These are phyloP conservation scores for Yponomeuta plumbellus DNA, from an alignment of 2,888 invertebrate genomes.

Conservation along the genomic window DNA sequence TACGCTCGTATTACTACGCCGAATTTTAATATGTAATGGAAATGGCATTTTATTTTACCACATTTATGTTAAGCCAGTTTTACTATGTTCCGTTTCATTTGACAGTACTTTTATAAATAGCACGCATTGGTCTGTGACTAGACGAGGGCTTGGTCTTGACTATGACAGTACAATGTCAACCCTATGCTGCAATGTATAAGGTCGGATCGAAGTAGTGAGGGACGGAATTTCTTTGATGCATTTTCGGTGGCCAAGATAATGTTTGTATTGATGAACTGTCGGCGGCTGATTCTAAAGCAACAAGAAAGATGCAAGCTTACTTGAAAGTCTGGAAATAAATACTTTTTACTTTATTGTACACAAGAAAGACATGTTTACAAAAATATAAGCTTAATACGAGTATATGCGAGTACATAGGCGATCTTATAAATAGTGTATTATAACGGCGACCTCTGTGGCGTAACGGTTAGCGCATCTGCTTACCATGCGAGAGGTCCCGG, in stretches of 20 bases:
- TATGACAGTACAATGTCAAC: background rate
- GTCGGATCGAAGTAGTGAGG: background rate
- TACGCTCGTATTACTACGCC: no score
- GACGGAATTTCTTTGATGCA: background rate
- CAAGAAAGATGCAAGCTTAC: background rate
- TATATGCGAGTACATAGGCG: no score
- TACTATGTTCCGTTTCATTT: background rate
- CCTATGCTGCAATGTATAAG: background rate
- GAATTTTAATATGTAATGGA: no score
- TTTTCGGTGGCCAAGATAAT: background rate
- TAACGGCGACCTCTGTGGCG: no score
- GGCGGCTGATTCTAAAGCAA: background rate
- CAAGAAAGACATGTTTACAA: no score
- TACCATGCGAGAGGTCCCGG: no score
- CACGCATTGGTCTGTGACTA: slow-evolving; percentile 1
- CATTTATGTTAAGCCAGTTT: no score
- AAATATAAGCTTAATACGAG: no score
- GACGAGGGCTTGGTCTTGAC: slow-evolving; percentile 6
- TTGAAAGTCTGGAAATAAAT: background rate
- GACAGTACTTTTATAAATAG: slow-evolving; percentile 4
- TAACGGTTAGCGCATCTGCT: no score
- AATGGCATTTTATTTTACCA: no score
- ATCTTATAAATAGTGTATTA: no score
- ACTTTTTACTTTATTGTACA: no score
- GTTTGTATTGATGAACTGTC: background rate